Evolutionary conservation across 2,888 invertebrate species (phyloP), one percentile per base, ranked within the genome.

Genomic region (Rotaria socialis): DNA sequence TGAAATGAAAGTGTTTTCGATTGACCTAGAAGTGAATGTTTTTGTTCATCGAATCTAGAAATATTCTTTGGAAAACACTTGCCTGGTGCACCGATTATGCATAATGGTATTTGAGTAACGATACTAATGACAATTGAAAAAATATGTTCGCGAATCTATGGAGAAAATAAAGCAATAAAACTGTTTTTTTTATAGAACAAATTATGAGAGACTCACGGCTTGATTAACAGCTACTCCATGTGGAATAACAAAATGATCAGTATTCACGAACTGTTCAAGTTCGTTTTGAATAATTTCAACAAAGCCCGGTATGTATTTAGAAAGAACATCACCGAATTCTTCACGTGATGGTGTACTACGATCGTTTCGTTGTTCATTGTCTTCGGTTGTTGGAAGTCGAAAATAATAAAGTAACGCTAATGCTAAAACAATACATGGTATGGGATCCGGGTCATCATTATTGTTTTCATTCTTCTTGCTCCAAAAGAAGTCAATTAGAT

Each of bases 61-160:
- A 10, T 10, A 1, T 50, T 50, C 8, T 3, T 47, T 47, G 5
- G 3, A 58, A 58, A 19, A 22, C 1, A 67, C 60, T 14, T 4
- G 35, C 60, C 75, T 22, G 80, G 80, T 0, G 43, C 80, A 47
- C 80, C 80, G 8, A 80, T 80, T 11, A 80, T 47, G 11, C 80
- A 43, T 5, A 43, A 80, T 6, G 80, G 80, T 24, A 47, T 80
- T 43, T 11, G 2, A 24, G 80, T 80, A 6, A 47, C 24, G 16
- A 80, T 47, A 11, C 80, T 80, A 3, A 80, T 47, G 0, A 80
- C 80, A 47, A 80, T 47, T 2, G 6, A 1, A 80, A 80, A 80
- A n/a, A 80, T 80, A 80, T 80, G 80, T 7, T 80, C 80, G n/a
- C 80, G 80, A 47, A 80, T 19, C 67, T 67, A 67, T 5, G n/a